Evolutionary conservation across 2,888 invertebrate species (phyloP).

Genomic region (Zygothrica quintamaculata): DNA sequence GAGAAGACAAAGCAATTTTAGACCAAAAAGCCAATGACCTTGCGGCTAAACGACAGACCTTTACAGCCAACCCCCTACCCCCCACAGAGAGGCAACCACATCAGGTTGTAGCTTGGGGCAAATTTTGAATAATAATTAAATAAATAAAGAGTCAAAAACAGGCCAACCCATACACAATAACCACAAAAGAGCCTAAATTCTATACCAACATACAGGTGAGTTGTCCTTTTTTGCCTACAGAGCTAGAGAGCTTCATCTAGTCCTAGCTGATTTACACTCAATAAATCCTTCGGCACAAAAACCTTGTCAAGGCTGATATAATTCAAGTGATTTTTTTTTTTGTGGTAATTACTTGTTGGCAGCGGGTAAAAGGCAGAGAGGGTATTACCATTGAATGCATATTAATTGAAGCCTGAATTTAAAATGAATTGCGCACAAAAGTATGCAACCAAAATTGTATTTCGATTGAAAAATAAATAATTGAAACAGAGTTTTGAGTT

Average conservation of each 20-base stretch:
- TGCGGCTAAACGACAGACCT: constrained; percentile 19
- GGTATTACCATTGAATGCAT: constrained; percentile 6
- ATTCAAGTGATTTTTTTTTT: constrained; percentile 28
- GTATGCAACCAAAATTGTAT: constrained; percentile 29
- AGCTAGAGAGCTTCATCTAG: constrained; percentile 10
- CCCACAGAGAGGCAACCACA: neutral
- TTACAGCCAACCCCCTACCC: neutral
- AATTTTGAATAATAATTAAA: constrained; percentile 77
- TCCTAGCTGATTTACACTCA: constrained; percentile 69
- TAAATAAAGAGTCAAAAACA: constrained; percentile 59
- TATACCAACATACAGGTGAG: constrained; percentile 23
- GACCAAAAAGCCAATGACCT: constrained; percentile 59
- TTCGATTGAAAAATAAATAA: constrained; percentile 23
- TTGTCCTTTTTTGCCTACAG: constrained; percentile 19
- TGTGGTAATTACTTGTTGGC: constrained; percentile 53
- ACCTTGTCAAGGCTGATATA: constrained; percentile 27
- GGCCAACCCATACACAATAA: too few relatives aligned
- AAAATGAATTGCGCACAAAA: constrained; percentile 14
- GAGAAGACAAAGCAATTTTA: constrained; percentile 30
- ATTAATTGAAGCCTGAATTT: constrained; percentile 9
- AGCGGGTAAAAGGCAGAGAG: too few relatives aligned
- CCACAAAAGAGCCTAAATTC: constrained; percentile 19
- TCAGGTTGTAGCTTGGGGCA: constrained; percentile 16
- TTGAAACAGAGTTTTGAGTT: constrained; percentile 20
- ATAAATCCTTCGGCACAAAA: constrained; percentile 68